Evolutionary conservation across 2,888 invertebrate species (phyloP).

Genomic region (Metopia argyrocephala): DNA sequence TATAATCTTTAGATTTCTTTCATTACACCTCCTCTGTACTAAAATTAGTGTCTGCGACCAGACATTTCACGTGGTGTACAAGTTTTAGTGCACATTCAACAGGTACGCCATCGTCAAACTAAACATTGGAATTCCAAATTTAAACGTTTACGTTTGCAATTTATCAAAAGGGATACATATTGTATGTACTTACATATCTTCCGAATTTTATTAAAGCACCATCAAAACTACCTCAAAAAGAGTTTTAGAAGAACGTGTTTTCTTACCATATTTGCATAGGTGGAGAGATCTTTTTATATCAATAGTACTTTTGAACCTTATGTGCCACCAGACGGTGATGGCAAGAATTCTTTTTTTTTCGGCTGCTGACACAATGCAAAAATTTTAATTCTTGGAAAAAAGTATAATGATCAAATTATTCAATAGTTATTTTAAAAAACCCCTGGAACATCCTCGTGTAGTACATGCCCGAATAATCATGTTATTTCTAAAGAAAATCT

Average conservation of each 20-base stretch:
- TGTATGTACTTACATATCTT: too few relatives aligned
- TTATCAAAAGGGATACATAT: constrained; percentile 87
- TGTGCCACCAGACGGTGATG: constrained; percentile 96
- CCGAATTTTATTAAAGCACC: constrained; percentile 84
- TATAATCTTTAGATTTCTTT: not conserved
- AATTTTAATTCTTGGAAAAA: constrained; percentile 86
- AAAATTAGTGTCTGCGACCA: constrained; percentile 63
- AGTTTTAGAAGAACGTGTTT: constrained; percentile 84
- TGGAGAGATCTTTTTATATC: constrained; percentile 87
- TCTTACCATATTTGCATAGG: constrained; percentile 89
- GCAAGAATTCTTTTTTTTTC: constrained; percentile 90
- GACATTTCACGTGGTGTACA: constrained; percentile 69
- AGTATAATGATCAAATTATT: constrained; percentile 91
- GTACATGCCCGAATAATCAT: constrained; percentile 90
- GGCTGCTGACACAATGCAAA: constrained; percentile 89
- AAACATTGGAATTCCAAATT: constrained; percentile 92
- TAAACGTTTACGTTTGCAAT: constrained; percentile 85
- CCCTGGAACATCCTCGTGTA: constrained; percentile 90
- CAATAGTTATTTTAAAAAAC: constrained; percentile 92
- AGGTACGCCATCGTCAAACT: constrained; percentile 77
- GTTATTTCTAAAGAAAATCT: constrained; percentile 89
- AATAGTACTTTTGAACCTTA: constrained; percentile 91
- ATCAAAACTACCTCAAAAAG: constrained; percentile 80
- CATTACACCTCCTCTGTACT: not conserved
- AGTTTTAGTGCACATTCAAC: constrained; percentile 70